Evolutionary conservation across 2,113 vertebrate species (phyloP), one percentile per base, ranked within the genome.

Genomic region (Panthera tigris): DNA sequence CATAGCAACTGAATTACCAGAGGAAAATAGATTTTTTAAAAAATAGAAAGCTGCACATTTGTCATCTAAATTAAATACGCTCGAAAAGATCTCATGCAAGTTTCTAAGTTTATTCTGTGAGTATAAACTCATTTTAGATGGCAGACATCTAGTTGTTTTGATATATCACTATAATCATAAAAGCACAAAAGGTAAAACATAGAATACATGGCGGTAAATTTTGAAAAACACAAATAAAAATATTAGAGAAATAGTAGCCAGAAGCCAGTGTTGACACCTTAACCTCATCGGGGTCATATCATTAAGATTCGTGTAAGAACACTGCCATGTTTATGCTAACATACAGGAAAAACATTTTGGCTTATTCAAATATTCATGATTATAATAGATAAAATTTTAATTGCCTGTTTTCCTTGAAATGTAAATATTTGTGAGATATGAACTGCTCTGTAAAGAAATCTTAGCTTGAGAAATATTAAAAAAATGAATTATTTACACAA

Each of bases 401-500:
- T 55, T 95, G 13, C 19, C 39, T 81, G 16, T n/a, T 96, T 89
- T 45, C 78, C 6, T 92, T 96, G 45, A 94, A 65, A 39, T 89
- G 16, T 65, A 97, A 92, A 85, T 81, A 95, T 81, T 79, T 95
- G 10, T 88, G 85, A 94, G 91, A 89, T 73, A 69, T 96, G 29
- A 94, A 89, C 41, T 89, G 50, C 45, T 91, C 31, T 63, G 11
- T 63, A 91, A 95, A 91, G 21, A 96, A 94, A 92, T 90, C 94
- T 57, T 89, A 95, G 25, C 48, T 92, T 89, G 79, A 39, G 18
- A 79, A 89, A 76, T 88, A 95, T 25, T 91, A 31, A 87, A 96
- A 96, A 96, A 84, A n/a, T 81, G 15, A 90, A 90, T 97, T 95
- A 96, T 89, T 97, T 92, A 84, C 1, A 52, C 36, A 96, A 92